A percentile compares a stretch with the other conserved stretches of the same genome.
Conservation (phyloP, 1,140 invertebrate genomes). For the Diprion similis region DNA sequence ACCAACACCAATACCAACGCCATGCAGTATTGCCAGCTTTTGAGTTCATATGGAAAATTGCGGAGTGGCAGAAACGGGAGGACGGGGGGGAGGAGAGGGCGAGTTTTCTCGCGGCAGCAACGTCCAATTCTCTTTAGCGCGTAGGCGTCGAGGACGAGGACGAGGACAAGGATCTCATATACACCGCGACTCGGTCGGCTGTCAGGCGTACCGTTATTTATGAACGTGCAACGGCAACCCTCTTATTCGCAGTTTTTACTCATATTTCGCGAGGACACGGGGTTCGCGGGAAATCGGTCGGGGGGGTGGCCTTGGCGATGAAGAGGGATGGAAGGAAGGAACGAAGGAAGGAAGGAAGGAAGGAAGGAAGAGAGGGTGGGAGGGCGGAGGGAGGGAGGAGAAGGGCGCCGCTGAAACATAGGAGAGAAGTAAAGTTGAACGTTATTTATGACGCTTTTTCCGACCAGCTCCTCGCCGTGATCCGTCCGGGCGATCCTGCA, state of each 20-base stretch:
- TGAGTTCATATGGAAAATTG: too few relatives aligned
- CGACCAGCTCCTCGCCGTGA: conserved; percentile 28
- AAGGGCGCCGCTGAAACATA: conserved; percentile 25
- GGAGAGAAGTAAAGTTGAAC: conserved; percentile 42
- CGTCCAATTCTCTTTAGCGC: background rate
- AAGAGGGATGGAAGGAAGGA: conserved; percentile 29
- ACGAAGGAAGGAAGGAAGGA: conserved; percentile 36
- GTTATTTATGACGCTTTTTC: conserved; percentile 56
- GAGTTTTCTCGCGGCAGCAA: too few relatives aligned
- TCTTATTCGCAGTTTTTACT: conserved; percentile 58
- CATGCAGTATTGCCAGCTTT: too few relatives aligned
- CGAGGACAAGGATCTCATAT: conserved; percentile 10
- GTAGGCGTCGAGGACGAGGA: conserved; percentile 2
- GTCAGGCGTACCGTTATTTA: conserved; percentile 54
- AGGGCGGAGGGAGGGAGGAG: background rate
- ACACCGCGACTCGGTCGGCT: conserved; percentile 33
- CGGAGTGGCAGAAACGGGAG: too few relatives aligned
- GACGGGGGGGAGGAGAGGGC: too few relatives aligned
- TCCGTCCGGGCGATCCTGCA: background rate
- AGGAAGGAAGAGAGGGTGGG: conserved; percentile 19
- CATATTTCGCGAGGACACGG: conserved; percentile 44
- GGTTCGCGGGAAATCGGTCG: conserved; percentile 18
- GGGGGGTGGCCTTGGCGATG: conserved; percentile 37
- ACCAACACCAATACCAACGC: too few relatives aligned
- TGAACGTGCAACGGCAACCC: conserved; percentile 47